Evolutionary conservation across 2,888 invertebrate species (phyloP).

Genomic region (Spisula solida): DNA sequence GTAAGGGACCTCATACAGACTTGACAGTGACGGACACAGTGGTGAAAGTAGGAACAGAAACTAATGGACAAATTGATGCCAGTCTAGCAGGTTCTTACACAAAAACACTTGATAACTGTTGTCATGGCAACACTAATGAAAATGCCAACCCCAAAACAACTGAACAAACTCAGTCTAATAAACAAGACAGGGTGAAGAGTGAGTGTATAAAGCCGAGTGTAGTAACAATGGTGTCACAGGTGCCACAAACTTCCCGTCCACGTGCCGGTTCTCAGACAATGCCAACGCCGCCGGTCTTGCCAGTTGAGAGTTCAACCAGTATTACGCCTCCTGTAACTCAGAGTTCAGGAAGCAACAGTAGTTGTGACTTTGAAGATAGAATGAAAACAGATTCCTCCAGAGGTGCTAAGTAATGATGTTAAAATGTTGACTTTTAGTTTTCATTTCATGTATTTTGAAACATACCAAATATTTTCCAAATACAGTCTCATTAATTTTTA

Average conservation of each 20-base stretch:
- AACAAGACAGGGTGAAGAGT: not conserved
- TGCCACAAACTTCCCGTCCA: not conserved
- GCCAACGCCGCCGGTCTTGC: not conserved
- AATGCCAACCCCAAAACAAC: constrained; percentile 44
- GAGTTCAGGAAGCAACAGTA: constrained; percentile 40
- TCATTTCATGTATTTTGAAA: constrained; percentile 33
- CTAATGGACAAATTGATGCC: not conserved
- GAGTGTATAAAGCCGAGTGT: constrained; percentile 36
- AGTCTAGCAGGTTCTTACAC: not conserved
- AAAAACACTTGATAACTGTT: not conserved
- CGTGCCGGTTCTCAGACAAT: not conserved
- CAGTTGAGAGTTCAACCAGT: constrained; percentile 29
- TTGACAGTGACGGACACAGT: not conserved
- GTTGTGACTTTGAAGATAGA: constrained; percentile 9
- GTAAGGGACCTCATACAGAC: not conserved
- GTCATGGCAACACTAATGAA: constrained; percentile 39
- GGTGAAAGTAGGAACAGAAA: not conserved
- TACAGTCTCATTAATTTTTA: too few relatives aligned
- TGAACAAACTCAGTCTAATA: constrained; percentile 17
- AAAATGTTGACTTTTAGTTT: constrained; percentile 23
- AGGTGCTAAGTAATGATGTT: constrained; percentile 39
- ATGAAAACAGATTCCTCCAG: not conserved
- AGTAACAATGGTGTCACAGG: constrained; percentile 34
- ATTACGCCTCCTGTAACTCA: not conserved
- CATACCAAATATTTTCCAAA: not conserved